phyloP scores from a whole-genome alignment of 2,113 vertebrate genomes.

The Xiphophorus hellerii region DNA sequence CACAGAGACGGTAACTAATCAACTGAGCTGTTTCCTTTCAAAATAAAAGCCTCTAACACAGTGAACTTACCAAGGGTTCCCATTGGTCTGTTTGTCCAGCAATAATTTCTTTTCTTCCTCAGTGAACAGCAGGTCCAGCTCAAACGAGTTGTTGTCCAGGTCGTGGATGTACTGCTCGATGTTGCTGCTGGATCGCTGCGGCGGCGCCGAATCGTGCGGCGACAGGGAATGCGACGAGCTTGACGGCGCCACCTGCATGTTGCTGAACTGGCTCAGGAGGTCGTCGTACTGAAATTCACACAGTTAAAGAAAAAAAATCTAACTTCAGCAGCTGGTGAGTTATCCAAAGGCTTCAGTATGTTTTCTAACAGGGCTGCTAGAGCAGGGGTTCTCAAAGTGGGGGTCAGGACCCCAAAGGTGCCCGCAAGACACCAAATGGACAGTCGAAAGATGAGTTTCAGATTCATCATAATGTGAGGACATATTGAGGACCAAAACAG shows the following conservation, averaged over 20 bases:
- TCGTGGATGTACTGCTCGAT: constrained; percentile 99
- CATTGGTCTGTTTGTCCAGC: constrained; percentile 93
- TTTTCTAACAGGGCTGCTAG: not conserved
- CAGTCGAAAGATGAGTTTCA: too few relatives aligned
- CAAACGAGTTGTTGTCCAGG: constrained; percentile 96
- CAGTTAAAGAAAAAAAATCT: constrained; percentile 1
- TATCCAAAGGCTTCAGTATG: not conserved
- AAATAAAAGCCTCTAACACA: too few relatives aligned
- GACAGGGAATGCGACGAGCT: constrained; percentile 87
- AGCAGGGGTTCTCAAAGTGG: too few relatives aligned
- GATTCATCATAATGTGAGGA: too few relatives aligned
- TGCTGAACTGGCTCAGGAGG: constrained; percentile 98
- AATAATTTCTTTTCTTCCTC: constrained; percentile 93
- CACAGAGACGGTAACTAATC: not conserved
- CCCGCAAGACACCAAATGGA: too few relatives aligned
- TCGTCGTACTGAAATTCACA: constrained; percentile 90
- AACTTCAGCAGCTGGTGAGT: not conserved
- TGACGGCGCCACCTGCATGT: constrained; percentile 94
- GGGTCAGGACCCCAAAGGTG: too few relatives aligned
- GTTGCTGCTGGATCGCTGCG: constrained; percentile 90
- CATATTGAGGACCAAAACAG: too few relatives aligned
- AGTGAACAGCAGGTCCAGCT: constrained; percentile 96
- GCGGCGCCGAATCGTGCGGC: constrained; percentile 77
- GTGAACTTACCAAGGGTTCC: constrained; percentile 91
- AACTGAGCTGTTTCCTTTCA: too few relatives aligned